These are phyloP conservation scores for Rhagophthalmus giganteus DNA, from an alignment of 2,888 invertebrate species.

Conservation along the genomic window DNA sequence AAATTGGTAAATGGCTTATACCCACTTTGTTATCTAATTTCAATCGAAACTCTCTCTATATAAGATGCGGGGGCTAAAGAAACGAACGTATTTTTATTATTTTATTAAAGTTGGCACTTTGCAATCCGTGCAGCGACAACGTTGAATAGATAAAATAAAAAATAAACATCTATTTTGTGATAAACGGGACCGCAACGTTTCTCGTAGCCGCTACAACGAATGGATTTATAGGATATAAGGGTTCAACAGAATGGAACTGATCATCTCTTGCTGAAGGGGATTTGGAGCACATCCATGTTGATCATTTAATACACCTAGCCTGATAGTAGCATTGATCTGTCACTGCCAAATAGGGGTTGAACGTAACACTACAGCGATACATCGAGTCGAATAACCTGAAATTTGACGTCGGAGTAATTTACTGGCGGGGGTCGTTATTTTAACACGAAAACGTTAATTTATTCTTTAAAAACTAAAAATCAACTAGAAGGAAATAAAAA, in stretches of 20 bases:
- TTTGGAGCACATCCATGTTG: constrained; percentile 38
- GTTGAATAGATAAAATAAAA: too few species aligned
- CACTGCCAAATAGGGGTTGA: constrained; percentile 6
- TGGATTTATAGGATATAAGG: constrained; percentile 26
- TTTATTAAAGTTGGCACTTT: too few species aligned
- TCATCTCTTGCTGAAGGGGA: constrained; percentile 33
- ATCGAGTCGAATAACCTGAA: constrained; percentile 4
- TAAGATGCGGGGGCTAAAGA: too few species aligned
- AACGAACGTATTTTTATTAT: too few species aligned
- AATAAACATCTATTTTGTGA: not conserved
- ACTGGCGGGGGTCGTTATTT: not conserved
- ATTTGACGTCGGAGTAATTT: constrained; percentile 7
- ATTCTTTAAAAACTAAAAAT: too few species aligned
- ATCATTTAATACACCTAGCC: constrained; percentile 39
- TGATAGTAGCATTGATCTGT: constrained; percentile 38
- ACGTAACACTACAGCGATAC: constrained; percentile 4
- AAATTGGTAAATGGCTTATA: too few species aligned
- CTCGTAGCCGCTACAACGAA: constrained; percentile 17
- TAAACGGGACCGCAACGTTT: constrained; percentile 9
- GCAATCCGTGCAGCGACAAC: too few species aligned
- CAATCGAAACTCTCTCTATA: too few species aligned
- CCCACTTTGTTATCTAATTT: too few species aligned
- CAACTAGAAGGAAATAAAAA: too few species aligned
- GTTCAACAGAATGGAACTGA: constrained; percentile 23
- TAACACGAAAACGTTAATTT: not conserved